A percentile compares a stretch with the other conserved stretches of the same genome.
Evolutionary conservation across 92 coral and sea anemone species (phyloP).

Genomic region (Anthopleura xanthogrammica): DNA sequence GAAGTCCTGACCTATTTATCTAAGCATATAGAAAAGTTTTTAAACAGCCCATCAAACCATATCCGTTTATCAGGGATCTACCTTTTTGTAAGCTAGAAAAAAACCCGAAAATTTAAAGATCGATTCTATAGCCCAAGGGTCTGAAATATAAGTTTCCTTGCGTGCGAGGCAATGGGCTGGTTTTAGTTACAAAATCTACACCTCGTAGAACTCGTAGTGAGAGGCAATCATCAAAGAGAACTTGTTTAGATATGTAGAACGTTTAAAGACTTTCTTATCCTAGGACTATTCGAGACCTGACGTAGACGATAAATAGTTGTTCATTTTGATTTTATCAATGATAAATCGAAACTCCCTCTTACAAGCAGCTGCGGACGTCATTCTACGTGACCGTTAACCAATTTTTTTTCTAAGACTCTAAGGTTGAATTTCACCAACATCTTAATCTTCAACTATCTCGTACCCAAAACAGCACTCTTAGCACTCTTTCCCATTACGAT

Average conservation of each 20-base stretch:
- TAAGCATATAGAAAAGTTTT: conserved; percentile 36
- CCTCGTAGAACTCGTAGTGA: neutral
- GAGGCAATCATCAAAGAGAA: conserved; percentile 12
- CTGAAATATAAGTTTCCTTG: neutral
- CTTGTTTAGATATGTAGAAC: conserved; percentile 12
- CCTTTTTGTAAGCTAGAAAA: conserved; percentile 11
- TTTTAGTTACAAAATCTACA: conserved; percentile 8
- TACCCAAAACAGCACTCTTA: neutral
- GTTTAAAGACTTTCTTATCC: conserved; percentile 36
- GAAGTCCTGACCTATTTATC: conserved; percentile 29
- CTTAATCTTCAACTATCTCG: neutral
- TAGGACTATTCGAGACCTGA: conserved; percentile 34
- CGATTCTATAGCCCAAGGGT: conserved; percentile 22
- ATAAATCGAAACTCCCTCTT: conserved; percentile 26
- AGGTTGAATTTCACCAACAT: neutral
- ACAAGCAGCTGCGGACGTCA: conserved; percentile 2
- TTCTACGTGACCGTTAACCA: conserved; percentile 42
- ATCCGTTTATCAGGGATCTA: conserved; percentile 28
- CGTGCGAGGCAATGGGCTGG: neutral
- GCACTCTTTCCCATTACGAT: neutral
- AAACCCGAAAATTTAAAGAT: neutral
- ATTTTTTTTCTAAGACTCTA: neutral
- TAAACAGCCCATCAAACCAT: conserved; percentile 37
- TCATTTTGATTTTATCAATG: conserved; percentile 50
- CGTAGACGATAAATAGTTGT: conserved; percentile 44